Base-by-base conservation (phyloP, 2,888 invertebrate species). In the Dimorphilus gyrociliatus region DNA sequence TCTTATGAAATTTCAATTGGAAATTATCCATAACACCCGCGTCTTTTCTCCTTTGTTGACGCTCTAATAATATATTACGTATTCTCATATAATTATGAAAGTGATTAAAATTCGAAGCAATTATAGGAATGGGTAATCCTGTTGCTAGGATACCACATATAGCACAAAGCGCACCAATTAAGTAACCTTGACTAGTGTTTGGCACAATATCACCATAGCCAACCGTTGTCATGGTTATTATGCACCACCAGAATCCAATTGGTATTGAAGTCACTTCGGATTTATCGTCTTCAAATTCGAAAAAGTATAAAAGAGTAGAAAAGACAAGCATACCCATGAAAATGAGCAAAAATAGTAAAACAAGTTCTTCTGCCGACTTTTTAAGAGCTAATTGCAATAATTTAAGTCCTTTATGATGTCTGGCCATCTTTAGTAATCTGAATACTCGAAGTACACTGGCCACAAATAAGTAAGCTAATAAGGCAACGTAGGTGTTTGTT, bases 161-260 rank as follows among this genome's bases (percentile, higher is more conserved):
- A 1, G 50, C 50, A 27, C 52, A 52, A 8, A 43, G 25, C 3
- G 36, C 29, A 4, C 48, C 50, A 13, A 50, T 37, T 13, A 47
- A 16, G 27, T 51, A 48, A 3, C 52, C 50, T 4, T 30, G 19
- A 1, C 38, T 25, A 1, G 45, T 38, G 1, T 30, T 38, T 0
- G 52, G 52, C 16, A 36, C 33, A 23, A 35, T 41, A 30, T 50
- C 47, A 3, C 52, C 52, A 35, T 52, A 52, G 4, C 49, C 49
- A 2, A 49, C 46, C 0, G 46, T 47, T 16, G 49, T 48, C 42
- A 49, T 48, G 35, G 49, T 49, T 23, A 48, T 37, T 4, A 49
- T 29, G 4, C 42, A 33, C 57, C 57, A 64, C 63, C 62, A 64
- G 36, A 60, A 51, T 4, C 58, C 58, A 18, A 52, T 45, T 3